Conservation (phyloP, 2,888 invertebrate species). For the Chelonus formosanus region DNA sequence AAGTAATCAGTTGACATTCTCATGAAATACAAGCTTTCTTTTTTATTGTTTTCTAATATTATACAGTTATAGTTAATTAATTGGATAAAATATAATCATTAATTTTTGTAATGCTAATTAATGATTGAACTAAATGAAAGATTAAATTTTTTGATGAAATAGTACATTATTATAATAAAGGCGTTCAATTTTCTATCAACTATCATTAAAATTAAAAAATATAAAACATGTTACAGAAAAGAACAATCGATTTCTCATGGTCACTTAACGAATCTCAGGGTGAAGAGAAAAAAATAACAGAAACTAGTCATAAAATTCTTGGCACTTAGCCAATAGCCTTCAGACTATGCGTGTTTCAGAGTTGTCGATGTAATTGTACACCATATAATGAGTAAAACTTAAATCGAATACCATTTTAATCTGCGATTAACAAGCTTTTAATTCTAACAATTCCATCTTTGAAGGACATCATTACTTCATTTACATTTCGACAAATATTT, state of each 20-base stretch:
- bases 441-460: slow-evolving; percentile 1
- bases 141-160: no score
- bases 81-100: no score
- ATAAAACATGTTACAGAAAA: neutral
- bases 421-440: neutral
- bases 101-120: no score
- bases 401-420: slow-evolving; percentile 21
- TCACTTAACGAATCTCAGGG: slow-evolving; percentile 36
- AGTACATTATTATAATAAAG: no score
- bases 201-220: no score
- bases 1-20: slow-evolving; percentile 32
- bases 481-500: no score
- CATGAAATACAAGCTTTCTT: slow-evolving; percentile 15
- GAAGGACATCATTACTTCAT: no score
- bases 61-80: no score
- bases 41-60: no score
- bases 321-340: slow-evolving; percentile 45
- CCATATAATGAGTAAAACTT: neutral
- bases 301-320: slow-evolving; percentile 43
- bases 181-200: no score
- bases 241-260: slow-evolving; percentile 41
- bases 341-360: slow-evolving; percentile 37
- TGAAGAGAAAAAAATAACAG: slow-evolving; percentile 23
- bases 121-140: no score
- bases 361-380: slow-evolving; percentile 14